Evolutionary conservation across 2,888 invertebrate genomes (phyloP).

Genomic region (Mythimna ferrago): DNA sequence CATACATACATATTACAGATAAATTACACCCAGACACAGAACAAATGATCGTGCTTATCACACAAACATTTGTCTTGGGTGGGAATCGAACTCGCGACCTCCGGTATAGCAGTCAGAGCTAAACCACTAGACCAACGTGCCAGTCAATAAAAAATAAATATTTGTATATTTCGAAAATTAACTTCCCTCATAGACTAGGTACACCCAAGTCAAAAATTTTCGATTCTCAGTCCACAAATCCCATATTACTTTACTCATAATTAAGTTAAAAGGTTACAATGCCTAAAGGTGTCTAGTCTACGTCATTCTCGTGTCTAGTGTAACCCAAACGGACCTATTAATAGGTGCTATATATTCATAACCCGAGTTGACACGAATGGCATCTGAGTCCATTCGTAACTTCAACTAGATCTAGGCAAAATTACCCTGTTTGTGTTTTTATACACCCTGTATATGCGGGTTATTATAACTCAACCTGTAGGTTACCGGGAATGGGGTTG

Average conservation of each 20-base stretch:
- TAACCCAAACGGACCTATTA: constrained; percentile 23
- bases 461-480: constrained; percentile 33
- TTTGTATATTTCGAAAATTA: no score
- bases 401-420: constrained; percentile 38
- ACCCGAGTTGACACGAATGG: constrained; percentile 44
- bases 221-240: neutral
- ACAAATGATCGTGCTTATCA: no score
- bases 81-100: no score
- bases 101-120: no score
- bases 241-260: constrained; percentile 11
- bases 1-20: no score
- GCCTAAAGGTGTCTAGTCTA: constrained; percentile 19
- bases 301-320: constrained; percentile 13
- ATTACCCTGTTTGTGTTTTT: constrained; percentile 43
- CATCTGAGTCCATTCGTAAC: constrained; percentile 38
- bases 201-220: neutral
- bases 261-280: constrained; percentile 20
- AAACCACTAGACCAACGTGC: no score
- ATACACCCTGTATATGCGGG: constrained; percentile 15
- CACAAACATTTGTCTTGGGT: no score
- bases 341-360: constrained; percentile 53
- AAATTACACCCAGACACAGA: no score
- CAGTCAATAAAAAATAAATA: no score
- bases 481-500: constrained; percentile 29
- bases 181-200: neutral